Conservation (phyloP, 2,888 invertebrate genomes). For the Eudemis profundana region DNA sequence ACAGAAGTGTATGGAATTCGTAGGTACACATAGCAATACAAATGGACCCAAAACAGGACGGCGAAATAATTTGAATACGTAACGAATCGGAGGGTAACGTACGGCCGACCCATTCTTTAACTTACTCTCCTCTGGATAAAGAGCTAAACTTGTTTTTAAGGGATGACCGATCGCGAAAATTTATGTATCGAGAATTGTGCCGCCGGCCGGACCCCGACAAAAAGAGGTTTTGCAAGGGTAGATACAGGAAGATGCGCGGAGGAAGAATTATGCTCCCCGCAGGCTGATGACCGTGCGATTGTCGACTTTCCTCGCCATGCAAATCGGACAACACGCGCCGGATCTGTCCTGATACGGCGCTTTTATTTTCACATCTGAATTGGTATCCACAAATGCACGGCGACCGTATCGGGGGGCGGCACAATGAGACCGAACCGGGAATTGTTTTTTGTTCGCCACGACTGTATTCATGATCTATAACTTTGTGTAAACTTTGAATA, state of each 20-base stretch:
- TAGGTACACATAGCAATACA: conserved; percentile 67
- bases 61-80: conserved; percentile 84
- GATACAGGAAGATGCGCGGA: conserved; percentile 83
- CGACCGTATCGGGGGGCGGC: conserved; percentile 57
- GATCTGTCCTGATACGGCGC: conserved; percentile 65
- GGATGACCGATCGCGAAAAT: conserved; percentile 85
- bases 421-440: conserved; percentile 60
- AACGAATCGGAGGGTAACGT: conserved; percentile 81
- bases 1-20: conserved; percentile 64
- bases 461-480: conserved; percentile 61
- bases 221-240: conserved; percentile 78
- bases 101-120: conserved; percentile 80
- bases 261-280: conserved; percentile 83
- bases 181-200: conserved; percentile 83
- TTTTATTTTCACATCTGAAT: conserved; percentile 71
- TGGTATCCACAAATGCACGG: conserved; percentile 58
- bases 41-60: conserved; percentile 79
- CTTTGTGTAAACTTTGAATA: conserved; percentile 68
- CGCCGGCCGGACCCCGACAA: conserved; percentile 77
- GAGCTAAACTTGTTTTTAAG: conserved; percentile 85
- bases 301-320: conserved; percentile 83
- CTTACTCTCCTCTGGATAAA: conserved; percentile 80
- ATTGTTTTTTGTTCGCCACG: conserved; percentile 64
- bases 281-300: conserved; percentile 85
- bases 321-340: conserved; percentile 80